Base-by-base conservation (phyloP, 2,797 vertebrate genomes). In the Eulemur coronatus region DNA sequence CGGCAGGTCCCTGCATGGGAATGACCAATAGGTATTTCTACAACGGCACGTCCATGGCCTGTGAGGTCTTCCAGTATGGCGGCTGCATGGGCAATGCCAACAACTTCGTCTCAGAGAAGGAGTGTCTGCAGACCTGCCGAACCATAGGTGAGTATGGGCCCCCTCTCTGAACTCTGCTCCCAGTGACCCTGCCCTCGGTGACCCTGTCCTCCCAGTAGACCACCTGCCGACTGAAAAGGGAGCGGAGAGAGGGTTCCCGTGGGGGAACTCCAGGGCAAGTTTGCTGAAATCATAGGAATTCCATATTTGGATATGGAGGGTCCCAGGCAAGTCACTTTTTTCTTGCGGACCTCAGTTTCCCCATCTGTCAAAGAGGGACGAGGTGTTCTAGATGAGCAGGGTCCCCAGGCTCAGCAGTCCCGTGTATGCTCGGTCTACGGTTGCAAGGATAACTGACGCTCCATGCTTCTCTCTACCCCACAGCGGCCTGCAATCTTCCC, bases 81-180 rank as follows among this genome's bases (percentile, higher is more conserved):
- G 99, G 99, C 48, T 99, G 99, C 67, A 12, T 99, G 96, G 99
- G 99, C 46, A 99, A 99, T 0, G 98, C 98, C 95, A 99, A 99
- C 98, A 99, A 99, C 98, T 99, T 99, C 84, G 0, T 6, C 26
- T 98, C 95, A 0, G 99, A 99, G 97, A 99, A 99, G 97, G 99
- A 99, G 9, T 99, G 99, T 96, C 98, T 99, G 78, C 99, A 99
- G 98, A 99, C 99, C 0, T 99, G 99, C 97, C 98, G 99, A 52
- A 99, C 99, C 0, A 99, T 99, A 96, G 99, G 99, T 99, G 95
- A 98, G 98, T 0, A 0, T 0, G 0, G 46, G 11, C 38, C 30
- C 67, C 1, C 26, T 17, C 35, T 1, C 0, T 0, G n/a, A 18
- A 4, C 3, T 15, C 35, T 4, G 13, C 2, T 3, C 7, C 24